A percentile compares a stretch with the other conserved stretches of the same genome.
Conservation (phyloP, 1,140 invertebrate species). For the Conus betulinus region DNA sequence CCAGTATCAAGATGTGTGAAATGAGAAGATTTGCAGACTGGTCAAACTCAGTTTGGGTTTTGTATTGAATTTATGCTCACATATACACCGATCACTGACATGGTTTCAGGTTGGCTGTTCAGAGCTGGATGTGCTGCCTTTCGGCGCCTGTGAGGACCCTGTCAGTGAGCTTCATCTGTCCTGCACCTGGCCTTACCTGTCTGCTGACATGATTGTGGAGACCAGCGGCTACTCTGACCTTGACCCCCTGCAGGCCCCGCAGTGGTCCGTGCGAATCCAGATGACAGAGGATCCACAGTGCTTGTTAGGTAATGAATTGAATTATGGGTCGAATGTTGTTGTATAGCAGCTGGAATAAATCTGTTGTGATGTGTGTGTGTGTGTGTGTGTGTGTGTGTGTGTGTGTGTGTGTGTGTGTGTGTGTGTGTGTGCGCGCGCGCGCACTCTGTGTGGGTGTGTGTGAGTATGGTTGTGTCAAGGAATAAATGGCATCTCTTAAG, state of each 20-base stretch:
- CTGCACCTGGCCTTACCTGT: conserved; percentile 91
- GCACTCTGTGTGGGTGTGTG: too few species aligned
- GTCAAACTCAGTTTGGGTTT: too few species aligned
- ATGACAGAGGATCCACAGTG: conserved; percentile 75
- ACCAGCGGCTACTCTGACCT: conserved; percentile 89
- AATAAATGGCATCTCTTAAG: too few species aligned
- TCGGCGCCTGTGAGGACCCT: conserved; percentile 90
- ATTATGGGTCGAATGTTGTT: neutral
- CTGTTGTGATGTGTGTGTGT: neutral
- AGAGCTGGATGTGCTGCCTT: conserved; percentile 84
- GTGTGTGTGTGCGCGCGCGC: too few species aligned
- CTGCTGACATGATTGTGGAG: conserved; percentile 91
- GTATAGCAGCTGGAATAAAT: too few species aligned
- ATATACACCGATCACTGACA: too few species aligned
- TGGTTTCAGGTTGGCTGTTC: conserved; percentile 63
- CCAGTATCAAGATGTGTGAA: too few species aligned
- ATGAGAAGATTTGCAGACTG: too few species aligned
- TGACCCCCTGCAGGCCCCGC: conserved; percentile 88
- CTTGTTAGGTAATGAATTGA: conserved; percentile 68
- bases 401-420: too few species aligned
- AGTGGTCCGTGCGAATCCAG: conserved; percentile 80
- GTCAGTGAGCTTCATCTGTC: conserved; percentile 86
- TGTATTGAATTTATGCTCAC: too few species aligned
- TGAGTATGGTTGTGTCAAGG: too few species aligned
- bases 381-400: neutral